Evolutionary conservation across 1,140 invertebrate genomes (phyloP), one percentile per base, ranked within the genome.

Genomic region (Branchinecta lynchi): DNA sequence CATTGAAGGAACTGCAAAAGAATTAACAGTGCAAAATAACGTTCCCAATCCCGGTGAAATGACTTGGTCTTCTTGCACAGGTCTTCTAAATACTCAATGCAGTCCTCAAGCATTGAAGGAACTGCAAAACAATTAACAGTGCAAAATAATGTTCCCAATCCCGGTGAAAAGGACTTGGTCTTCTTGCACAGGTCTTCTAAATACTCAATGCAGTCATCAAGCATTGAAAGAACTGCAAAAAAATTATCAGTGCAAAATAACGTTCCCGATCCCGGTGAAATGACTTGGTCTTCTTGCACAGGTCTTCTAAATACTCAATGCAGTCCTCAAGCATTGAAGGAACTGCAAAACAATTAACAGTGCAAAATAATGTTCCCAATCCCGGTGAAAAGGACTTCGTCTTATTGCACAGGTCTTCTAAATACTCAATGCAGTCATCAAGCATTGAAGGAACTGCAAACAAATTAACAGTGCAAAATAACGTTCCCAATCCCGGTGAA

Each of bases 321-420:
- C 90, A 89, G 81, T 96, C 93, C 75, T 97, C 89, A 70, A 98
- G 78, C 95, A 98, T 98, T 7, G 84, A 81, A 44, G 89, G 86
- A 73, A 98, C 91, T 93, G 77, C 72, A 84, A 84, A 75, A 75
- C 72, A 72, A 66, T 73, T 44, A 7, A 68, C 45, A 67, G 66
- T 17, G 60, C 44, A 67, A 7, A 32, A 32, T 32, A 32, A 32
- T 32, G 32, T 32, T 32, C 5, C 32, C 32, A 32, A 32, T 32
- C 2, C n/a, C n/a, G n/a, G n/a, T n/a, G 81, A 86, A 75, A 89
- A 93, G 65, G 78, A 79, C 46, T 77, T 72, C 70, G 82, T 75
- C n/a, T 77, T 79, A 77, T 82, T 81, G 66, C 76, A 75, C 74
- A 86, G 82, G 45, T 81, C 75, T 76, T 93, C 88, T 70, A 98